A percentile compares a stretch with the other conserved stretches of the same genome.
phyloP scores from a whole-genome alignment of 2,888 invertebrate genomes.

The Acanthosepion esculentum region DNA sequence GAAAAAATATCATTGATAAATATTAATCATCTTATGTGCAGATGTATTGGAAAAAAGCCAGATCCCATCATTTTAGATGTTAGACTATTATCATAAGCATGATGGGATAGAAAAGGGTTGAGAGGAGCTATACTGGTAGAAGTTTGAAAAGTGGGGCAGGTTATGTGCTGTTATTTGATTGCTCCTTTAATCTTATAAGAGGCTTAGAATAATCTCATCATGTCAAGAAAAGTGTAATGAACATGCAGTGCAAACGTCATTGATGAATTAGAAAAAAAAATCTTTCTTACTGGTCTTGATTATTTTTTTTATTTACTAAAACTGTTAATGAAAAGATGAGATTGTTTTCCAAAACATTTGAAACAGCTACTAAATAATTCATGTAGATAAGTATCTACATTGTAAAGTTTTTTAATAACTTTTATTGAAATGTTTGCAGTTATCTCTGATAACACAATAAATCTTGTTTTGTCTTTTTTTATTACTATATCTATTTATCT shows the following conservation, averaged over 20 bases:
- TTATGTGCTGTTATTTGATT: background rate
- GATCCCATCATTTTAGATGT: background rate
- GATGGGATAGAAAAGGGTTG: background rate
- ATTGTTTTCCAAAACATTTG: background rate
- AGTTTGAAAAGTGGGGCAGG: background rate
- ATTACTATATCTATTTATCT: too few relatives aligned
- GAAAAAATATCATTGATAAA: background rate
- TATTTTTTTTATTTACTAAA: background rate
- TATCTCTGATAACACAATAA: background rate
- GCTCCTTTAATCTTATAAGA: background rate
- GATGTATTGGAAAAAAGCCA: background rate
- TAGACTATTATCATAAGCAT: background rate
- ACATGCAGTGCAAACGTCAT: background rate
- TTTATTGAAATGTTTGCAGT: background rate
- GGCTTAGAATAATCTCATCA: background rate
- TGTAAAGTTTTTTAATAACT: background rate
- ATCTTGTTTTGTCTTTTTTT: too few relatives aligned
- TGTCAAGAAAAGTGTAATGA: background rate
- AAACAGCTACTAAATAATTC: background rate
- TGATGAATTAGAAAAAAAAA: background rate
- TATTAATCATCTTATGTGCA: background rate
- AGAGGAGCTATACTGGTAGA: background rate
- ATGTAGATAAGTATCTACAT: background rate
- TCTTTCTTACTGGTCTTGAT: background rate
- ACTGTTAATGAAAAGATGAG: background rate